Conservation (phyloP, 2,113 vertebrate genomes). For the Arenaria interpres region DNA sequence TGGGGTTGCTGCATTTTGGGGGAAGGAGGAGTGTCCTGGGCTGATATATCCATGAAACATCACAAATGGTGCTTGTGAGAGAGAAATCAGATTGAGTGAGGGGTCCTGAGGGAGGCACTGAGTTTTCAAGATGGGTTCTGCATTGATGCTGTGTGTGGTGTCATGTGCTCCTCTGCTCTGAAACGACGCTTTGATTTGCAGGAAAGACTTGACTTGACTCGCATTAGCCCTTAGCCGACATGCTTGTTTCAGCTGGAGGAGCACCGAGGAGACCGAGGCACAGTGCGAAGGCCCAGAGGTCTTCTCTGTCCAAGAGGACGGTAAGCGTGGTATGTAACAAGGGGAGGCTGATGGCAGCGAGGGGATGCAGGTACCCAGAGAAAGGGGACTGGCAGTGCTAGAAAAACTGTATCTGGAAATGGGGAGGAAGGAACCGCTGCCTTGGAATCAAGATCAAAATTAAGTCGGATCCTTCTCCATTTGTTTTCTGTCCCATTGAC, state of each 20-base stretch:
- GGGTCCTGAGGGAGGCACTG: neutral
- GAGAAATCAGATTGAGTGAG: neutral
- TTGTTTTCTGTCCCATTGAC: neutral
- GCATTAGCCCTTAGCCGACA: neutral
- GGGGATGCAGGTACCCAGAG: neutral
- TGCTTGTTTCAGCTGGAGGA: neutral
- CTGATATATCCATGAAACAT: neutral
- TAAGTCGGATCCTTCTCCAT: neutral
- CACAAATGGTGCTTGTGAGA: neutral
- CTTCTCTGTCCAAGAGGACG: neutral
- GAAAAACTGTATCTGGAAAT: neutral
- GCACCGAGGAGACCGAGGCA: neutral
- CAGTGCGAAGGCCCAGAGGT: neutral
- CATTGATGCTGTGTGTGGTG: neutral
- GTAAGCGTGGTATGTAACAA: neutral
- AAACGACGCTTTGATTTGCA: neutral
- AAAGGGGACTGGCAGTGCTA: neutral
- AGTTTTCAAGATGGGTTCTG: neutral
- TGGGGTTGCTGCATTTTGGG: neutral
- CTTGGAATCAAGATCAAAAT: neutral
- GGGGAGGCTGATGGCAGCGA: accelerated
- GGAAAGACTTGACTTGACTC: neutral
- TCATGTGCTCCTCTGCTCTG: neutral
- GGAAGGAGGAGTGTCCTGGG: neutral
- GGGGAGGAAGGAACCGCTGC: neutral